Evolutionary conservation across 2,888 invertebrate genomes (phyloP).

Genomic region (Callimorpha dominula): DNA sequence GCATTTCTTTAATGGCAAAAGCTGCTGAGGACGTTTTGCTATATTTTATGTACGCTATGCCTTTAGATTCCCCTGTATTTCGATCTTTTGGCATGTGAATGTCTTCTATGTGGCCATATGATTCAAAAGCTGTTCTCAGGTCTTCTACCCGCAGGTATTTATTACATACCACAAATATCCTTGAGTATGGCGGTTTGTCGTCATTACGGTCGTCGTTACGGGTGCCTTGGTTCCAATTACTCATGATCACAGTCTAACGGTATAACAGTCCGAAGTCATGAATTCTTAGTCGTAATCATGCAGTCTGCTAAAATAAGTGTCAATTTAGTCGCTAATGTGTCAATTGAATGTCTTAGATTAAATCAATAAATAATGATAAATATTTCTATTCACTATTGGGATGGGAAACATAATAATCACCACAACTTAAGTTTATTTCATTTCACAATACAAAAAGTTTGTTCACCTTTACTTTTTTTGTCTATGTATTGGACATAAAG

Average conservation of each 20-base stretch:
- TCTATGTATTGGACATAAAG: not conserved
- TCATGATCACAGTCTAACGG: slow-evolving; percentile 51
- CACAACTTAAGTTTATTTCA: slow-evolving; percentile 13
- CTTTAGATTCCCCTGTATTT: slow-evolving; percentile 93
- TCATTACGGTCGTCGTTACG: slow-evolving; percentile 71
- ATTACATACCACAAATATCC: slow-evolving; percentile 95
- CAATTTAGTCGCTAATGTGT: slow-evolving; percentile 41
- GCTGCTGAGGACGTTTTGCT: slow-evolving; percentile 97
- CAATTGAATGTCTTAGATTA: slow-evolving; percentile 37
- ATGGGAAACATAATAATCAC: slow-evolving; percentile 23
- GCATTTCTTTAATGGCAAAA: slow-evolving; percentile 94
- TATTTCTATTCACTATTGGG: slow-evolving; percentile 6
- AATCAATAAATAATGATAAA: slow-evolving; percentile 28
- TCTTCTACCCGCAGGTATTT: slow-evolving; percentile 90
- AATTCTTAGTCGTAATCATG: slow-evolving; percentile 36
- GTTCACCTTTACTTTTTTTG: slow-evolving; percentile 32
- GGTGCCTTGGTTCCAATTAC: slow-evolving; percentile 46
- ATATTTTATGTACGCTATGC: slow-evolving; percentile 96
- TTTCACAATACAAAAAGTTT: slow-evolving; percentile 38
- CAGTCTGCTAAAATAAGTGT: slow-evolving; percentile 46
- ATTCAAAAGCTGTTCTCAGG: slow-evolving; percentile 91
- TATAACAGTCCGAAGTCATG: slow-evolving; percentile 48
- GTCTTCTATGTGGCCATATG: slow-evolving; percentile 94
- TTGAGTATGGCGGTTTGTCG: slow-evolving; percentile 94
- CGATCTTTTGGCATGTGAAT: slow-evolving; percentile 96